Conservation (phyloP, 1,140 invertebrate species). For the Lanistes nyassanus region DNA sequence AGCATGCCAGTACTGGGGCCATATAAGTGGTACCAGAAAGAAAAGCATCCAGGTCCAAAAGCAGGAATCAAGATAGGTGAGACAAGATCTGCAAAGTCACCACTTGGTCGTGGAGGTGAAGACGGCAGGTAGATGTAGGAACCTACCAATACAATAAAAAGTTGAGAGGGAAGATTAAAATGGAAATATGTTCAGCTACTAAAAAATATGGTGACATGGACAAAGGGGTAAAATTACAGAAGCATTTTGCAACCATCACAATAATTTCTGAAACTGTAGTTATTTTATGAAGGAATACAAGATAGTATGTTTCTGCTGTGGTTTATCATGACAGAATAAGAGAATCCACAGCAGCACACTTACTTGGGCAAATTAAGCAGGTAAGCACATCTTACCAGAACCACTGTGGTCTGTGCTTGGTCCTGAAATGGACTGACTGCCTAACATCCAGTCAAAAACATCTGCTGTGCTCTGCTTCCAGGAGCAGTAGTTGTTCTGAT, state of each 20-base stretch:
- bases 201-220: too few species aligned
- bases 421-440: conserved; percentile 46
- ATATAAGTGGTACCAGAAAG: conserved; percentile 83
- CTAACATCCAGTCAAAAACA: conserved; percentile 55
- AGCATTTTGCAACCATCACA: too few species aligned
- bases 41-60: conserved; percentile 43
- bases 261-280: too few species aligned
- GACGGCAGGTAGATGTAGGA: conserved; percentile 77
- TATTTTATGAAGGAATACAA: too few species aligned
- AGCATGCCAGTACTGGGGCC: conserved; percentile 67
- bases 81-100: conserved; percentile 55
- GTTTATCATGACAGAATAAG: too few species aligned
- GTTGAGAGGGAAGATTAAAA: not conserved
- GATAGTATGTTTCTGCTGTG: too few species aligned
- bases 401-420: conserved; percentile 53
- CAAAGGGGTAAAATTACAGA: too few species aligned
- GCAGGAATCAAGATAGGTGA: conserved; percentile 39
- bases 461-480: conserved; percentile 52
- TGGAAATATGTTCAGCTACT: too few species aligned
- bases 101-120: conserved; percentile 68
- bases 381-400: conserved; percentile 34
- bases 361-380: too few species aligned
- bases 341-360: too few species aligned
- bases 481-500: conserved; percentile 45
- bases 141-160: conserved; percentile 17